A percentile compares a stretch with the other conserved stretches of the same genome.
These are phyloP conservation scores for Microctonus brassicae DNA, from an alignment of 2,888 invertebrate genomes.

Conservation along the genomic window DNA sequence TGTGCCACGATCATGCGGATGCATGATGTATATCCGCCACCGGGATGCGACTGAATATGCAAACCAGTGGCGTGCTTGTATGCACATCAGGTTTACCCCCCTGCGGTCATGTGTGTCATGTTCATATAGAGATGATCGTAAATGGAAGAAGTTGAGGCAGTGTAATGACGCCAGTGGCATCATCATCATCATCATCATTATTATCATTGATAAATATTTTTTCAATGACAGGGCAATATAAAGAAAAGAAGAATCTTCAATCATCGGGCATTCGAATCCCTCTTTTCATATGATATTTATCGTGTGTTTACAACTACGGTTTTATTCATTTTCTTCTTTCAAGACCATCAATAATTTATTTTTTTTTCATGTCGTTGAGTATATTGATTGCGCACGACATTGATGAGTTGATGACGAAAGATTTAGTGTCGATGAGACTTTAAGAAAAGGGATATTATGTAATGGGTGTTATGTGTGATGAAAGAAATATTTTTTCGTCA, in stretches of 20 bases:
- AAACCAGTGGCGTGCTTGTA: slow-evolving; percentile 54
- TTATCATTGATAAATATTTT: slow-evolving; percentile 36
- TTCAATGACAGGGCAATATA: background rate
- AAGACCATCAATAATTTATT: background rate
- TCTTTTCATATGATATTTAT: slow-evolving; percentile 1
- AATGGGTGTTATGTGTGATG: slow-evolving; percentile 2
- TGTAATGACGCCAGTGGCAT: slow-evolving; percentile 43
- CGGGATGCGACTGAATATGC: slow-evolving; percentile 65
- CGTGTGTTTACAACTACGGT: slow-evolving; percentile 24
- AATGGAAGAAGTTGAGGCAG: background rate
- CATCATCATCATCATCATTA: slow-evolving; percentile 43
- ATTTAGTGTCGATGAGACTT: background rate
- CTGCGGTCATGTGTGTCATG: slow-evolving; percentile 50
- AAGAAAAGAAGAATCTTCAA: slow-evolving; percentile 55
- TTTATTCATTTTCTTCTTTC: background rate
- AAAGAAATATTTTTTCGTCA: background rate
- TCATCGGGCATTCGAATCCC: slow-evolving; percentile 51
- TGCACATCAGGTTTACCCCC: slow-evolving; percentile 42
- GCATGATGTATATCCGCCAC: slow-evolving; percentile 66
- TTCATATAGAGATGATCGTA: slow-evolving; percentile 39
- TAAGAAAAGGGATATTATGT: background rate
- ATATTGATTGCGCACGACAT: slow-evolving; percentile 6
- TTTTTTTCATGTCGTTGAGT: background rate
- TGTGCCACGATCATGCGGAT: slow-evolving; percentile 53
- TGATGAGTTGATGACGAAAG: background rate